Base-by-base conservation (phyloP, 2,888 invertebrate species). In the Dione juno region DNA sequence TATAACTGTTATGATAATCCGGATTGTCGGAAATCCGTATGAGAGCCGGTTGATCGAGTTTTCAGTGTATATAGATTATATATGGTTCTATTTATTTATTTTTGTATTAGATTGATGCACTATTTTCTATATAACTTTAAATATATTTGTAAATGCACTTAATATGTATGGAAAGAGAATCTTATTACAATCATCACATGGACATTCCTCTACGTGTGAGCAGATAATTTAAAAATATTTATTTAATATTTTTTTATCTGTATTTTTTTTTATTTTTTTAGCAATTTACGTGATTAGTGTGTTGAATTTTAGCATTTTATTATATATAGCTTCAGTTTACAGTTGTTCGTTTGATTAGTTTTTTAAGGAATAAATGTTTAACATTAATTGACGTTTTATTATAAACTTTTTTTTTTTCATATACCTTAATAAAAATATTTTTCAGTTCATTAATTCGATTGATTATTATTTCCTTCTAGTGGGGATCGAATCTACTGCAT, bases 261-360 rank as follows among this genome's bases (percentile, higher is more conserved):
- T 50, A 6, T 19, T 50, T 40, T 19, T 61, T 75, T 67, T 78
- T 79, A 72, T 73, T 78, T 72, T 78, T 75, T 75, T 77, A 75
- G 61, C 70, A 75, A 69, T 77, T 66, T 75, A 72, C 28, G 43
- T 0, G 28, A 61, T n/a, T 28, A 74, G 48, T 66, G 54, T 73
- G 70, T 75, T 73, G 72, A 76, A 70, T 70, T 71, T 70, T 74
- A 87, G 85, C 83, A 87, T 87, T 86, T 87, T 86, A 80, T 84
- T 85, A 78, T 79, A 73, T 81, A 79, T 84, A 78, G 86, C 86
- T 88, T 86, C 79, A 57, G 57, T 57, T 74, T 79, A 71, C 43
- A 72, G 72, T 80, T 79, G 80, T 81, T 76, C 78, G 77, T 83
- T 85, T 86, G 82, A 71, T 77, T 87, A 86, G 80, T 84, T 64